Evolutionary conservation across 2,797 vertebrate genomes (phyloP).

Genomic region (Chaetodon trifasciatus): DNA sequence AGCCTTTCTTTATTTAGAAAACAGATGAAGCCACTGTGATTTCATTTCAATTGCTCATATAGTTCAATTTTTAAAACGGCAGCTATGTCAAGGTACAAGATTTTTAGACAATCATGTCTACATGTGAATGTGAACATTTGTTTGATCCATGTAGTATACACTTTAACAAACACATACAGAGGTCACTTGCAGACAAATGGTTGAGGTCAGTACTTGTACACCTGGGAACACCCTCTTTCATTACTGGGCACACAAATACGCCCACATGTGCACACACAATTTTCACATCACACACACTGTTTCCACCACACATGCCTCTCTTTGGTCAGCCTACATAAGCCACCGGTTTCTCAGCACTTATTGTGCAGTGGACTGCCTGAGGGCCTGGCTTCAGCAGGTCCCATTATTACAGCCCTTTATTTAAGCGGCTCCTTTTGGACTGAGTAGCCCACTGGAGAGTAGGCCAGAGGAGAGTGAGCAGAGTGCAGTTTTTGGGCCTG

Average conservation of each 20-base stretch:
- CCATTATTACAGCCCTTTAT: slow-evolving; percentile 81
- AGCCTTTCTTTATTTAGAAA: no score
- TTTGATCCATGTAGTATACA: no score
- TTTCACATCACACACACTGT: slow-evolving; percentile 20
- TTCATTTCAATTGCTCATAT: not conserved
- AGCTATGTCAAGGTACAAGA: not conserved
- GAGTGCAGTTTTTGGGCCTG: slow-evolving; percentile 70
- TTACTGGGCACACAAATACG: slow-evolving; percentile 7
- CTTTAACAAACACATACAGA: not conserved
- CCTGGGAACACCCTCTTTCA: slow-evolving; percentile 5
- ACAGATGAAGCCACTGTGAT: no score
- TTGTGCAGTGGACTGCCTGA: slow-evolving; percentile 63
- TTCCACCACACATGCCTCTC: slow-evolving; percentile 15
- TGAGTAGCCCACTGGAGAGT: slow-evolving; percentile 74
- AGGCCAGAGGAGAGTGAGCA: slow-evolving; percentile 67
- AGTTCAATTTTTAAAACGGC: not conserved
- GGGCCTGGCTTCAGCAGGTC: slow-evolving; percentile 70
- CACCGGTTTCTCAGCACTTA: slow-evolving; percentile 70
- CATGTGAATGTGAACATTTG: not conserved
- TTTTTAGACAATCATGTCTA: not conserved
- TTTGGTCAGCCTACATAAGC: slow-evolving; percentile 47
- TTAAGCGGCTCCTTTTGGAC: slow-evolving; percentile 76
- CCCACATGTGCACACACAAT: not conserved
- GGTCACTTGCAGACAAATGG: slow-evolving; percentile 10
- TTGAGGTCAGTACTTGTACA: not conserved